Evolutionary conservation across 1,140 invertebrate species (phyloP).

Genomic region (Papilio aristodemus): DNA sequence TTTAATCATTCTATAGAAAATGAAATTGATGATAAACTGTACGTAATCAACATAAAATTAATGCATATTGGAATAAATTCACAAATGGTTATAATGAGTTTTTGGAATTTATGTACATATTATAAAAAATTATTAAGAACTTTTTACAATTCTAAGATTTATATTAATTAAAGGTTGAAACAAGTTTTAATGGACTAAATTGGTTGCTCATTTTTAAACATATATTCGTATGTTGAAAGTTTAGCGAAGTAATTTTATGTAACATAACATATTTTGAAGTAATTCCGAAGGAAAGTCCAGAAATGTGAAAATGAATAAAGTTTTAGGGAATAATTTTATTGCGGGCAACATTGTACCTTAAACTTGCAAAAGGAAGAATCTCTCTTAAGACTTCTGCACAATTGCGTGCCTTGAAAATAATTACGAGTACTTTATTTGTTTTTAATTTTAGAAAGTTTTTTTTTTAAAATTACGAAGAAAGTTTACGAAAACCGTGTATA

Average conservation of each 20-base stretch:
- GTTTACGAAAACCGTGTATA: neutral
- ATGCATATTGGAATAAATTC: neutral
- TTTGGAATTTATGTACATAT: neutral
- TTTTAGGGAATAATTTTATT: slow-evolving; percentile 10
- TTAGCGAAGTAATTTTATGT: neutral
- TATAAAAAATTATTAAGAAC: too few species aligned
- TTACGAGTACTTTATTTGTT: slow-evolving; percentile 23
- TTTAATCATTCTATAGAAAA: slow-evolving; percentile 9
- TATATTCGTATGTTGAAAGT: neutral
- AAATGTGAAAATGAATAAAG: slow-evolving; percentile 2
- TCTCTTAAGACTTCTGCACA: neutral
- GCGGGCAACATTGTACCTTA: neutral
- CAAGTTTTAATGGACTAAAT: too few species aligned
- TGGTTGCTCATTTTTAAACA: neutral
- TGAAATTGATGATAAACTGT: slow-evolving; percentile 19
- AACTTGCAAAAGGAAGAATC: slow-evolving; percentile 4
- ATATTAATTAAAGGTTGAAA: too few species aligned
- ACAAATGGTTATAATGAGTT: neutral
- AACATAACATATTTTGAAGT: neutral
- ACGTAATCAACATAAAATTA: slow-evolving; percentile 15
- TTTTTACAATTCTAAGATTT: too few species aligned
- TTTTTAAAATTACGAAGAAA: neutral
- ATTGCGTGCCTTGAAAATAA: slow-evolving; percentile 5
- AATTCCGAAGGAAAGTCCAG: neutral
- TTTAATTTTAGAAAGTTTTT: neutral